These are phyloP conservation scores for Rambutsinella grinnellia DNA, from an alignment of 2,888 invertebrate genomes.

Conservation along the genomic window DNA sequence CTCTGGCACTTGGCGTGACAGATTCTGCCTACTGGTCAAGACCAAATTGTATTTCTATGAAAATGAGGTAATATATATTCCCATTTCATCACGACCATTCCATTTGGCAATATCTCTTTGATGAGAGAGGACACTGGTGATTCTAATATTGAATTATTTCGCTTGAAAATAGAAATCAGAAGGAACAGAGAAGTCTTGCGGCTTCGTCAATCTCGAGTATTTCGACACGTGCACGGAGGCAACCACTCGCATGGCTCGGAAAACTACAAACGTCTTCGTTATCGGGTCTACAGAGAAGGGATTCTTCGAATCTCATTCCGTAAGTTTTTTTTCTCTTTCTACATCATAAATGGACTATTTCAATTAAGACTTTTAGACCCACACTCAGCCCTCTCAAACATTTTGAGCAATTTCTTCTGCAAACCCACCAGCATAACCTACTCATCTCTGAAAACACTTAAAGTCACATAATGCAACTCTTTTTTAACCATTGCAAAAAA, in stretches of 20 bases:
- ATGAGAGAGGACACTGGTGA: not conserved
- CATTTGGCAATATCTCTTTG: not conserved
- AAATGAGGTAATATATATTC: constrained; percentile 52
- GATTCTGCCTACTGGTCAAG: constrained; percentile 61
- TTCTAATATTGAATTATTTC: constrained; percentile 5
- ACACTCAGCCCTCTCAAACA: not conserved
- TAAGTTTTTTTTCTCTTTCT: constrained; percentile 25
- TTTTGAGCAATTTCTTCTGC: not conserved
- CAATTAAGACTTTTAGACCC: not conserved
- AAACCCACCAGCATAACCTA: not conserved
- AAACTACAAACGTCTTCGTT: constrained; percentile 68
- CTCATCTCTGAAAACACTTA: not conserved
- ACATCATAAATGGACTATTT: constrained; percentile 17
- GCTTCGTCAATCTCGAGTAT: constrained; percentile 68
- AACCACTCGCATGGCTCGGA: constrained; percentile 67
- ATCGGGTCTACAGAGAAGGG: constrained; percentile 67
- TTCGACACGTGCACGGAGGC: constrained; percentile 67
- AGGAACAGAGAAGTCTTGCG: constrained; percentile 66
- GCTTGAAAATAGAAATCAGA: constrained; percentile 60
- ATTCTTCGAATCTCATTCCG: constrained; percentile 67
- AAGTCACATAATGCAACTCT: too few species aligned
- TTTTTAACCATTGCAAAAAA: not conserved
- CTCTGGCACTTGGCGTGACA: constrained; percentile 62
- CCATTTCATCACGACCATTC: too few species aligned
- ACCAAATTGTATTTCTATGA: constrained; percentile 63